Percentiles rank a stretch among this genome's conserved stretches.
These are phyloP conservation scores for Anseranas semipalmata DNA, from an alignment of 2,113 vertebrate species.

Conservation along the genomic window DNA sequence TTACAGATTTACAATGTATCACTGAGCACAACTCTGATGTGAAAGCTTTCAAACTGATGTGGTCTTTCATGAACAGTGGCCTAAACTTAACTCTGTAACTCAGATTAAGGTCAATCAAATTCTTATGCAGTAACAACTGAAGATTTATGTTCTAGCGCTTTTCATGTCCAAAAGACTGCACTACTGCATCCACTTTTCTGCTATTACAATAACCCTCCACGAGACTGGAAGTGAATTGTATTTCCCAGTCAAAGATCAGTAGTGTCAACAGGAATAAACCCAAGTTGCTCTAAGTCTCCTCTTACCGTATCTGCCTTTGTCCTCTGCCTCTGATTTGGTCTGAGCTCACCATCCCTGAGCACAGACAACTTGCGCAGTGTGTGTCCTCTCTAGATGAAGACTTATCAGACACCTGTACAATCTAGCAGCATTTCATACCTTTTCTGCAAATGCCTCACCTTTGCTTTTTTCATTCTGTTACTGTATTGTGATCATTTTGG, in stretches of 20 bases:
- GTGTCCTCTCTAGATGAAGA: not conserved
- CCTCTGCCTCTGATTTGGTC: not conserved
- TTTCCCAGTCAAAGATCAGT: not conserved
- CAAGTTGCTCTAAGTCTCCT: not conserved
- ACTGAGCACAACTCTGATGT: not conserved
- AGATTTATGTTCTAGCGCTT: not conserved
- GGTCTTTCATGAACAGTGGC: not conserved
- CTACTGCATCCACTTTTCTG: not conserved
- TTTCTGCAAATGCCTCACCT: not conserved
- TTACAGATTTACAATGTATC: not conserved
- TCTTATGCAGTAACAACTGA: not conserved
- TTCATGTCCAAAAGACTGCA: accelerated
- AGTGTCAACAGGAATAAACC: not conserved
- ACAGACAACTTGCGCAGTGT: not conserved
- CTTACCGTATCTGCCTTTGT: not conserved
- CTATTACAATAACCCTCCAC: not conserved
- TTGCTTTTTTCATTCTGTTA: not conserved
- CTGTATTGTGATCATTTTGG: not conserved
- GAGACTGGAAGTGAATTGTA: not conserved
- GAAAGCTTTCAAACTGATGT: not conserved
- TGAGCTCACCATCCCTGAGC: not conserved
- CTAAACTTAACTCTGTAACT: not conserved
- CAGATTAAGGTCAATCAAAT: not conserved
- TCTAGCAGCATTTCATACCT: not conserved
- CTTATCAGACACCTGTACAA: not conserved